Percentiles rank a stretch among this genome's conserved stretches.
Conservation (phyloP, 2,113 vertebrate genomes). For the Cettia cetti region DNA sequence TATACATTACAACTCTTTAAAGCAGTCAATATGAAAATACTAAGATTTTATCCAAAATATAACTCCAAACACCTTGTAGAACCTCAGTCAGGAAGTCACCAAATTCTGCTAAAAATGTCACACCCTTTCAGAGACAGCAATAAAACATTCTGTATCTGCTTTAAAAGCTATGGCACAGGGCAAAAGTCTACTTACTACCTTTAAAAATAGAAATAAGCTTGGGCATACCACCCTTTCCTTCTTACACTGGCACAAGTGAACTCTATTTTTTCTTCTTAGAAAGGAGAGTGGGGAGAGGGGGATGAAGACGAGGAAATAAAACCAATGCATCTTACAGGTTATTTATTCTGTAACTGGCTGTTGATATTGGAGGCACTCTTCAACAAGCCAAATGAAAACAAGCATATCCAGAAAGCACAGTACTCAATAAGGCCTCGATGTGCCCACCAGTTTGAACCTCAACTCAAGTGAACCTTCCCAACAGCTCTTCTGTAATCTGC, state of each 20-base stretch:
- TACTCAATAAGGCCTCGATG: background rate
- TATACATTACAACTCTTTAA: background rate
- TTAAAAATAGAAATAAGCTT: background rate
- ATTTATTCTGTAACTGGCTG: background rate
- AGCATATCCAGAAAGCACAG: background rate
- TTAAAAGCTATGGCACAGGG: background rate
- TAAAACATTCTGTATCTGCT: background rate
- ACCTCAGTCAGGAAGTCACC: background rate
- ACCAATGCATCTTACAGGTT: background rate
- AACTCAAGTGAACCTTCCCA: background rate
- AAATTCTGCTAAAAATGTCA: background rate
- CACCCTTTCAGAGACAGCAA: conserved; percentile 1
- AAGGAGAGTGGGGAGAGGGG: background rate
- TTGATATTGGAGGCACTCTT: background rate
- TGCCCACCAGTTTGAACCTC: background rate
- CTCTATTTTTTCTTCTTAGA: background rate
- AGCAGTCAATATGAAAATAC: conserved; percentile 27
- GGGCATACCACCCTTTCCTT: background rate
- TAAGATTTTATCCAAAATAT: conserved; percentile 65
- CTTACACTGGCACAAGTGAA: background rate
- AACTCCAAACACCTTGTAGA: conserved; percentile 47
- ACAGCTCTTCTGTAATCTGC: background rate
- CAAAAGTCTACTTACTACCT: background rate
- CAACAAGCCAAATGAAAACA: background rate
- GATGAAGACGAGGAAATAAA: background rate